Evolutionary conservation across 2,113 vertebrate species (phyloP).

Genomic region (Crotalus tigris): DNA sequence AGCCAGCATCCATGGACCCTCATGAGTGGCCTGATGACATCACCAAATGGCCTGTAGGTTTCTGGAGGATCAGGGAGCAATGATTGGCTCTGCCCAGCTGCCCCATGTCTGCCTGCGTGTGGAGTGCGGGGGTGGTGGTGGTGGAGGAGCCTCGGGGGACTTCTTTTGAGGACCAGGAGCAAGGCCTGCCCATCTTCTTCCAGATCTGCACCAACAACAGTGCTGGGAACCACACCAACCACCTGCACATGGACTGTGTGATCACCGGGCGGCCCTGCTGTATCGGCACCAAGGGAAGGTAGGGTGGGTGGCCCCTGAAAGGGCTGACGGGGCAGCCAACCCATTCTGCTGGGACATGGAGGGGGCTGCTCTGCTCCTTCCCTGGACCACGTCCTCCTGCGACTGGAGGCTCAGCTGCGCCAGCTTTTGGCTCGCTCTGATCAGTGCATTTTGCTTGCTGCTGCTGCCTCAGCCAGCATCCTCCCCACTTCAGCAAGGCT

Average conservation of each 20-base stretch:
- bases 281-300: conserved; percentile 98
- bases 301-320: conserved; percentile 31
- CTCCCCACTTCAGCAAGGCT: too few species aligned
- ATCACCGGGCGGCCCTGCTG: conserved; percentile 96
- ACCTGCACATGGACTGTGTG: conserved; percentile 94
- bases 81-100: background rate
- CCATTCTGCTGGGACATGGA: background rate
- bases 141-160: accelerated
- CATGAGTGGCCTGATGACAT: conserved; percentile 98
- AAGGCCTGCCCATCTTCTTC: background rate
- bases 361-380: background rate
- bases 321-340: background rate
- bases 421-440: background rate
- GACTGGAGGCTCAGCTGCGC: background rate
- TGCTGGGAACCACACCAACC: conserved; percentile 93
- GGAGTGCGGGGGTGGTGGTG: accelerated
- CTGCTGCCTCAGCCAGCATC: background rate
- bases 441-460: background rate
- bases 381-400: background rate
- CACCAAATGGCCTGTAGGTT: conserved; percentile 96
- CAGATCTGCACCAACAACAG: conserved; percentile 96
- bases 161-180: background rate
- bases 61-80: accelerated
- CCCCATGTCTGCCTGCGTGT: background rate
- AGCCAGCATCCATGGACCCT: conserved; percentile 89